Percentiles rank a stretch among this genome's conserved stretches.
Conservation (phyloP, 1,140 invertebrate species). For the Drosophila albomicans region DNA sequence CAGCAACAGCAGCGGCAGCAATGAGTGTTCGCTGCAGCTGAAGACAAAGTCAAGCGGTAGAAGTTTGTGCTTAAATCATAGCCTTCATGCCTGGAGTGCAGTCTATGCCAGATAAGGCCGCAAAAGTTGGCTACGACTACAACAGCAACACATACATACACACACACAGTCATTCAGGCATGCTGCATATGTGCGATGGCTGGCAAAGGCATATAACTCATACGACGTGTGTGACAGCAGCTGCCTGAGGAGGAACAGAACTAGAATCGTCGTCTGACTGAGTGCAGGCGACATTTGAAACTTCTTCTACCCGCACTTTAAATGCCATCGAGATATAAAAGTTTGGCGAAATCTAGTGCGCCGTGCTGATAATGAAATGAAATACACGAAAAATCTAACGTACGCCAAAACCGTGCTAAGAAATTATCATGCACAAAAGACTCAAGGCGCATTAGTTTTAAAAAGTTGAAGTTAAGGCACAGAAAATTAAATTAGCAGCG, state of each 20-base stretch:
- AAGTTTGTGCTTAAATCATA: constrained; percentile 64
- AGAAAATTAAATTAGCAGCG: background rate
- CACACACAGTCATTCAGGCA: constrained; percentile 1
- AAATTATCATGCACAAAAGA: constrained; percentile 10
- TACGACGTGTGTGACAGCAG: constrained; percentile 63
- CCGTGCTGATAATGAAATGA: constrained; percentile 35
- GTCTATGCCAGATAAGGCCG: constrained; percentile 58
- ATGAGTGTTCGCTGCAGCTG: background rate
- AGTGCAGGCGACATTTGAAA: constrained; percentile 24
- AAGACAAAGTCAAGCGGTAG: constrained; percentile 45
- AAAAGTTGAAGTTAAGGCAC: background rate
- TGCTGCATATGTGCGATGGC: constrained; percentile 44
- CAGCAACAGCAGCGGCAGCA: constrained; percentile 12
- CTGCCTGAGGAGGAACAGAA: constrained; percentile 17
- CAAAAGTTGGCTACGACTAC: constrained; percentile 55
- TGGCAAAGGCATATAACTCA: constrained; percentile 56
- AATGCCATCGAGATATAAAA: constrained; percentile 41
- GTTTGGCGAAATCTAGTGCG: constrained; percentile 17
- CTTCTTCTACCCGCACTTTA: constrained; percentile 16
- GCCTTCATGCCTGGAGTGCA: constrained; percentile 53
- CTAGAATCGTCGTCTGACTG: background rate
- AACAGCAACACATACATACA: background rate
- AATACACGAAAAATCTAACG: constrained; percentile 28
- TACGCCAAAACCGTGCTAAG: background rate
- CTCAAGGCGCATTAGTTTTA: background rate